phyloP scores from a whole-genome alignment of 1,140 invertebrate genomes.

The Sarcophaga bullata region DNA sequence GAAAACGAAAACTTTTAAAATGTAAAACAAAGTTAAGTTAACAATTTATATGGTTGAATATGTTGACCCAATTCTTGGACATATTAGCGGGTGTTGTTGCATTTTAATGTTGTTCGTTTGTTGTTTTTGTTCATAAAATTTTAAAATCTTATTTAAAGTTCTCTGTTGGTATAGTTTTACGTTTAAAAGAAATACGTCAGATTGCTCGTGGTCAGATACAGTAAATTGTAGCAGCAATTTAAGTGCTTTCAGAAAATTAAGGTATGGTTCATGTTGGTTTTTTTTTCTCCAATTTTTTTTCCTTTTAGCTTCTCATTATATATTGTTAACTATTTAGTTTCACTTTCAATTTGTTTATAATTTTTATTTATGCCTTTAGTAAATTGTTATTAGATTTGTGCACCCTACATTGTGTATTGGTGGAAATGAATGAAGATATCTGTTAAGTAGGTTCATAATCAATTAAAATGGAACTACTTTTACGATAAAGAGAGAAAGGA shows the following conservation, averaged over 20 bases:
- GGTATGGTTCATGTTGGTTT: neutral
- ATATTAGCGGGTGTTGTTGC: conserved; percentile 40
- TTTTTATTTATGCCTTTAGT: neutral
- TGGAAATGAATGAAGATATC: no score
- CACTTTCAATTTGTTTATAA: conserved; percentile 33
- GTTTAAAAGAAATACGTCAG: no score
- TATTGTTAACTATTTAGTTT: neutral
- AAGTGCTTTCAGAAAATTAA: neutral
- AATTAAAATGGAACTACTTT: no score
- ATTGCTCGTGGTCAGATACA: no score
- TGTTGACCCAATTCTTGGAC: conserved; percentile 40
- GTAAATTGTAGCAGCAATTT: no score
- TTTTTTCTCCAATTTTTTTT: no score
- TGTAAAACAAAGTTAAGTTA: neutral
- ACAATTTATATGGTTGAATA: conserved; percentile 34
- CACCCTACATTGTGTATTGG: neutral
- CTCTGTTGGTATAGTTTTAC: no score
- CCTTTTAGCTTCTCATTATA: neutral
- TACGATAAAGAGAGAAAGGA: no score
- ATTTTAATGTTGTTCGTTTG: conserved; percentile 33
- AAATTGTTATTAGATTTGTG: no score
- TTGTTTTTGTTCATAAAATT: neutral
- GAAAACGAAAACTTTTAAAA: neutral
- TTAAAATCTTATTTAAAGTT: no score
- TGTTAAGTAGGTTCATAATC: no score